Evolutionary conservation across 1,140 invertebrate species (phyloP).

Genomic region (Rhagoletis pomonella): DNA sequence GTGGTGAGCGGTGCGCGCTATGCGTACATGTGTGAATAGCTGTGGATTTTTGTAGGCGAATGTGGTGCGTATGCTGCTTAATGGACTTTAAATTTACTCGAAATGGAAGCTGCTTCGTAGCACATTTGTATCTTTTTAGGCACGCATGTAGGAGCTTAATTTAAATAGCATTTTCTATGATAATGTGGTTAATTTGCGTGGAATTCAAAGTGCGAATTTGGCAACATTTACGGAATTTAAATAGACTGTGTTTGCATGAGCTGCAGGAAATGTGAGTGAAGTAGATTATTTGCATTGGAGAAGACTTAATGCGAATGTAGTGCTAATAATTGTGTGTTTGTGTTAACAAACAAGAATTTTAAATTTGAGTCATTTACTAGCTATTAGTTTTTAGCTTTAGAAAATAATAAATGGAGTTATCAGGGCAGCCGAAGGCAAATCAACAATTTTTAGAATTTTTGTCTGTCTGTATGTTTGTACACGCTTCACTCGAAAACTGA

Average conservation of each 20-base stretch:
- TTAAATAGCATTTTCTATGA: conserved; percentile 1
- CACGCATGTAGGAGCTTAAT: background rate
- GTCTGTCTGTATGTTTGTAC: too few relatives aligned
- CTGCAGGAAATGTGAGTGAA: too few relatives aligned
- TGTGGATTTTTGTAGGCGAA: background rate
- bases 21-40: background rate
- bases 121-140: background rate
- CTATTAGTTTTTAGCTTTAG: too few relatives aligned
- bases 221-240: background rate
- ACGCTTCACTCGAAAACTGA: too few relatives aligned
- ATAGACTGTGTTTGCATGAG: background rate
- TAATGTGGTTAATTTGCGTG: conserved; percentile 24
- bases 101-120: background rate
- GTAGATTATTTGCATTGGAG: too few relatives aligned
- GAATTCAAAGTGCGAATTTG: conserved; percentile 20
- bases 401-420: too few relatives aligned
- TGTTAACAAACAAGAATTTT: too few relatives aligned
- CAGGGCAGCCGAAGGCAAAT: too few relatives aligned
- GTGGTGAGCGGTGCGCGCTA: background rate
- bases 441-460: too few relatives aligned
- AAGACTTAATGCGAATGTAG: too few relatives aligned
- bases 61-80: background rate
- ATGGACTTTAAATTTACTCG: background rate
- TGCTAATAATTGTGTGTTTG: too few relatives aligned
- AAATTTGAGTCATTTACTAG: too few relatives aligned